Conservation (phyloP, 2,797 vertebrate species). For the Ataeniobius toweri region DNA sequence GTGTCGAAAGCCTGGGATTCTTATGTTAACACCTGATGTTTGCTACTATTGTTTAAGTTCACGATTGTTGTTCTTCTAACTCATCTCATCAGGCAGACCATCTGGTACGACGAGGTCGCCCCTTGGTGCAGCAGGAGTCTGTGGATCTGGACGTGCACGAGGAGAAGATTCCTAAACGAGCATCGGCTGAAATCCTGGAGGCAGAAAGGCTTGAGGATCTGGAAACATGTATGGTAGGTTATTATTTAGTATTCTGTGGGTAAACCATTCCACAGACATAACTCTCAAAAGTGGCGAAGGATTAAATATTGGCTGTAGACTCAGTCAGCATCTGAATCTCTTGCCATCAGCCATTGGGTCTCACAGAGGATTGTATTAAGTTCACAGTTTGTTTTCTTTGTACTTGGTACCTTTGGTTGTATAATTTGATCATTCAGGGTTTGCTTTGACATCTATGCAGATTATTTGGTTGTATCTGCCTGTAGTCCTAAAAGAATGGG, state of each 20-base stretch:
- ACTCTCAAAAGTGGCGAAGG: background rate
- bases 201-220: slow-evolving; percentile 92
- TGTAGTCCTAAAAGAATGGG: too few relatives aligned
- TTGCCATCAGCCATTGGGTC: too few relatives aligned
- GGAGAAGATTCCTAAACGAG: slow-evolving; percentile 85
- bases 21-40: background rate
- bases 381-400: background rate
- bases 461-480: too few relatives aligned
- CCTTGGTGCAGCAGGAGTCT: slow-evolving; percentile 86
- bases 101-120: slow-evolving; percentile 86
- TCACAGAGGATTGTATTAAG: background rate
- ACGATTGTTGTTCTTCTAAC: background rate
- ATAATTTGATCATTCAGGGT: background rate
- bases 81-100: slow-evolving; percentile 85
- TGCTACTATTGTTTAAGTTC: background rate
- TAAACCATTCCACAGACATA: background rate
- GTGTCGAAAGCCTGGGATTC: background rate
- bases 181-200: slow-evolving; percentile 87
- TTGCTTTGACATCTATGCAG: background rate
- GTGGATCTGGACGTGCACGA: slow-evolving; percentile 87
- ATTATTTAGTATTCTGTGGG: background rate
- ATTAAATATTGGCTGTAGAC: background rate
- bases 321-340: background rate
- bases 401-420: background rate
- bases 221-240: slow-evolving; percentile 92